Evolutionary conservation across 2,113 vertebrate genomes (phyloP), one percentile per base, ranked within the genome.

Genomic region (Podarcis raffonei): DNA sequence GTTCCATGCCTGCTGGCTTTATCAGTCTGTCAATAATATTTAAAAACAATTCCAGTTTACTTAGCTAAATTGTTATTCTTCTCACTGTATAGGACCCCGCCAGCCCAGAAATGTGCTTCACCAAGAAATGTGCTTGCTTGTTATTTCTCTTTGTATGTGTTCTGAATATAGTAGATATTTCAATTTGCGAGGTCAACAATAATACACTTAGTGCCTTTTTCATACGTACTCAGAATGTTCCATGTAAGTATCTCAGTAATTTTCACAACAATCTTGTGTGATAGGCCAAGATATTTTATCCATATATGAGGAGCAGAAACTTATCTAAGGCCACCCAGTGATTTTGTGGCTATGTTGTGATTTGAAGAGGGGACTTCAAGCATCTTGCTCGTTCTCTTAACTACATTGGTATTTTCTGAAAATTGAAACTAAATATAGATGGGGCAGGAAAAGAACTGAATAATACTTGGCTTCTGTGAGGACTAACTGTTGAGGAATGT

Each of bases 81-180:
- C 48, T 18, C 78, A 39, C 48, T 30, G n/a, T 83, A 81, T 59
- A 7, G 35, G 6, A 53, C 48, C 48, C 48, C 42, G 11, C 48
- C 48, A 53, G 48, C 48, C 48, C 48, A 53, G 48, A 88, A 68
- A 27, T 62, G 13, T 62, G 18, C 0, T 0, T 35, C 83, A 25
- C 84, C 27, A 85, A 62, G 8, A 69, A 72, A 84, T 35, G 53
- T 66, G 53, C 0, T 4, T 83, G 77, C 25, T 27, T 89, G 59
- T 53, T 83, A 27, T 87, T 89, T 87, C 37, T 71, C 35, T 27
- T 5, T 0, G 27, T 32, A 66, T 81, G 81, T 35, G 0, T 37
- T 48, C 25, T 89, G 86, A 79, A 79, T 42, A 57, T 66, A 90
- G 90, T 89, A 90, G 69, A 22, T 59, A 37, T 87, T 80, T 91